Conservation (phyloP, 2,797 vertebrate genomes). For the Podarcis lilfordi region DNA sequence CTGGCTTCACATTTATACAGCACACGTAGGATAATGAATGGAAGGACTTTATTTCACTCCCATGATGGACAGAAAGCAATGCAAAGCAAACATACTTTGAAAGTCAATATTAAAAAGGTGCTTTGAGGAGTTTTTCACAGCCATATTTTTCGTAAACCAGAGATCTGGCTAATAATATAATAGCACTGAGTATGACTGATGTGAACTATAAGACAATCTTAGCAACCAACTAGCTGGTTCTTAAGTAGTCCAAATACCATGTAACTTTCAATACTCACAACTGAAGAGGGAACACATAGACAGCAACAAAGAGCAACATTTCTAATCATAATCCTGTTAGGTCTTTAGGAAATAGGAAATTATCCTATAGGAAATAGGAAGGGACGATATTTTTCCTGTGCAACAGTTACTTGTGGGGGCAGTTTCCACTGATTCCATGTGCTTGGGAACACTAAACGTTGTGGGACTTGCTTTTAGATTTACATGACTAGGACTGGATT, state of each 20-base stretch:
- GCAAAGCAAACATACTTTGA: not conserved
- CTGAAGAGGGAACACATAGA: not conserved
- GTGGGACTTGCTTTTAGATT: not conserved
- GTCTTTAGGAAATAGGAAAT: not conserved
- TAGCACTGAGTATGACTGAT: conserved; percentile 45
- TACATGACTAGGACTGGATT: not conserved
- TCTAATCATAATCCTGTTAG: not conserved
- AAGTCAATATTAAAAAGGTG: not conserved
- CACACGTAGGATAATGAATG: conserved; percentile 22
- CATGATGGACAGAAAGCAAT: not conserved
- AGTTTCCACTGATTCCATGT: not conserved
- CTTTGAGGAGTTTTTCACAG: conserved; percentile 15
- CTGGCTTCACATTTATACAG: conserved; percentile 22
- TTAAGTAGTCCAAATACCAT: not conserved
- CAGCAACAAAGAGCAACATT: not conserved
- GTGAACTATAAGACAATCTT: not conserved
- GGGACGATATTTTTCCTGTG: not conserved
- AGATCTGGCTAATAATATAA: conserved; percentile 23
- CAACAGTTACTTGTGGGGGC: no score
- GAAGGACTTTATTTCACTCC: conserved; percentile 7
- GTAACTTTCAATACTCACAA: not conserved
- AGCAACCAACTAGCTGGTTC: not conserved
- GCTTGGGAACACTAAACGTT: not conserved
- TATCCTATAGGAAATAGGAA: not conserved
- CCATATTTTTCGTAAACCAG: conserved; percentile 14